Percentiles rank a stretch among this genome's conserved stretches.
Conservation (phyloP, 2,113 vertebrate species). For the Synodontis membranacea region DNA sequence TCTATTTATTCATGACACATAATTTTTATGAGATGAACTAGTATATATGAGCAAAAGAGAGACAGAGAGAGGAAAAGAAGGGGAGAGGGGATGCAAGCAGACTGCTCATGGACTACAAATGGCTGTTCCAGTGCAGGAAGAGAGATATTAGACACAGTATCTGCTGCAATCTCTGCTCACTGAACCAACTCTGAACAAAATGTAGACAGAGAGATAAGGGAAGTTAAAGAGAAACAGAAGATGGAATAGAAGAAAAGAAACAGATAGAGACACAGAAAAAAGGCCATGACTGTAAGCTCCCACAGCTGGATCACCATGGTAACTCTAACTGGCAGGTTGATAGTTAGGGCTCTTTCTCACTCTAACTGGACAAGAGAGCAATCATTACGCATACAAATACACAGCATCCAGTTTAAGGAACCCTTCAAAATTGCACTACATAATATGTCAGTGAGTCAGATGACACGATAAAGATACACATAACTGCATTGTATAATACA, state of each 20-base stretch:
- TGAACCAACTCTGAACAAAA: no score
- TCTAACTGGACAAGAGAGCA: constrained; percentile 35
- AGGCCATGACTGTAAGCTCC: not conserved
- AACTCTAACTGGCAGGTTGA: constrained; percentile 26
- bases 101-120: no score
- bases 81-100: constrained; percentile 4
- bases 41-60: constrained; percentile 4
- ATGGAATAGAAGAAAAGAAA: not conserved
- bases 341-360: constrained; percentile 42
- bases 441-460: no score
- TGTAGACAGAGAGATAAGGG: no score
- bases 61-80: constrained; percentile 1
- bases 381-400: constrained; percentile 5
- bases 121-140: no score
- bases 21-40: no score
- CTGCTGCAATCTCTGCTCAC: no score
- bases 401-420: constrained; percentile 2
- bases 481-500: not conserved
- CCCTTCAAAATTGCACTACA: no score
- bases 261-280: not conserved
- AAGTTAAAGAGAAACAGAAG: not conserved
- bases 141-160: no score
- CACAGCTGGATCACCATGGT: not conserved
- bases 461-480: no score
- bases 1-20: no score